Evolutionary conservation across 2,113 vertebrate species (phyloP).

Genomic region (Oostethus manadensis): DNA sequence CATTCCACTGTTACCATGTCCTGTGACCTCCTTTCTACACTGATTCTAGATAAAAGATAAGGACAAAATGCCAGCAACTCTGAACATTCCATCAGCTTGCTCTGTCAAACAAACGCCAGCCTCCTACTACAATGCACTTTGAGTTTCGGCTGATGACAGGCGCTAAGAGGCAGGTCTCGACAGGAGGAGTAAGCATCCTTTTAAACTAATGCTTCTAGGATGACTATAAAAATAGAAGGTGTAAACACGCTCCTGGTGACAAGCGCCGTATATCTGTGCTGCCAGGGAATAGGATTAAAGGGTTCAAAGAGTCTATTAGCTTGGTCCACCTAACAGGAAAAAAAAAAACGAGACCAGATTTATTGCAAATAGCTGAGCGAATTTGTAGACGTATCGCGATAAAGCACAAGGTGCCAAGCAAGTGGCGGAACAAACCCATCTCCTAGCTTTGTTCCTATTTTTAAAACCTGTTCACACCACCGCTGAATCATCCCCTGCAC

Average conservation of each 20-base stretch:
- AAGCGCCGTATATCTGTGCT: slow-evolving; percentile 29
- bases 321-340: slow-evolving; percentile 22
- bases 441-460: slow-evolving; percentile 24
- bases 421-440: background rate
- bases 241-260: slow-evolving; percentile 22
- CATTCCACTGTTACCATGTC: slow-evolving; percentile 47
- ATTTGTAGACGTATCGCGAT: background rate
- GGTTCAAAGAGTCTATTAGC: slow-evolving; percentile 13
- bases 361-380: slow-evolving; percentile 23
- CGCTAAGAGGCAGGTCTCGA: slow-evolving; percentile 11
- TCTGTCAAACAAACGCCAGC: slow-evolving; percentile 5
- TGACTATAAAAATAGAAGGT: slow-evolving; percentile 44
- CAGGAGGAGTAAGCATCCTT: slow-evolving; percentile 33
- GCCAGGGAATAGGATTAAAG: slow-evolving; percentile 21
- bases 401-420: slow-evolving; percentile 2
- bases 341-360: slow-evolving; percentile 15
- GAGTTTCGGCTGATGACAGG: slow-evolving; percentile 30
- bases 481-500: slow-evolving; percentile 63
- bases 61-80: background rate
- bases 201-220: slow-evolving; percentile 38
- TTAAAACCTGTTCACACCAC: slow-evolving; percentile 51
- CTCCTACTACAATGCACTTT: slow-evolving; percentile 2
- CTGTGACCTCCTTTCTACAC: slow-evolving; percentile 37
- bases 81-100: background rate
- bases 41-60: slow-evolving; percentile 10